Base-by-base conservation (phyloP, 2,797 vertebrate species). In the Moxostoma hubbsi region DNA sequence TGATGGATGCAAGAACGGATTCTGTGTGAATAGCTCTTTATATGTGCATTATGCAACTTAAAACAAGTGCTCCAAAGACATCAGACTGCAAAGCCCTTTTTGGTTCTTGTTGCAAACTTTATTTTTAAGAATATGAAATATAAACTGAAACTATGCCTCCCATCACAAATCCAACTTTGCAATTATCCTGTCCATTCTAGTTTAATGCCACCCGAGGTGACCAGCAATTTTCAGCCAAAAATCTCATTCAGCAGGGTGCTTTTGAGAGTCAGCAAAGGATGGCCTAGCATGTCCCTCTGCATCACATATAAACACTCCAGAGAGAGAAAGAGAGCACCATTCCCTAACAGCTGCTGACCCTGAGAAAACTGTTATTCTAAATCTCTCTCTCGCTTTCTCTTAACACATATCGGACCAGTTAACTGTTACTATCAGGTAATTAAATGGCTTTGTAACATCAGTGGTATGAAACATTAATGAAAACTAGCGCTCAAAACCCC, bases 391-490 rank as follows among this genome's bases (percentile, higher is more conserved):
- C 11, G 80, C 15, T 73, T 18, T 36, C 43, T 49, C 4, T 24
- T 18, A 57, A 9, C 68, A 64, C 67, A 66, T 64, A 67, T 74
- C 55, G 67, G 69, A 63, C 45, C 61, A 43, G 36, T 45, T 72
- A 57, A 1, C 1, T 1, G 1, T 36, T 18, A 55, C 68, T 74
- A 49, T 43, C 55, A 63, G 50, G 36, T 73, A 58, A 73, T 85
- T 89, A 86, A 80, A 84, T 62, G 63, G 76, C 84, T 88, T 89
- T 90, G 89, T 65, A 59, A 89, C 88, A 88, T 62, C 83, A 51
- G 78, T 24, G 71, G 73, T 81, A 90, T 93, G 64, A 92, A 93
- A 91, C 89, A 92, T 93, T 91, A 85, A 94, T 93, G 87, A 85
- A 87, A 90, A 90, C 85, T 86, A 82, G 79, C 81, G 85, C 85